A percentile compares a stretch with the other conserved stretches of the same genome.
Evolutionary conservation across 2,888 invertebrate genomes (phyloP).

Genomic region (Eudasyphora cyanicolor): DNA sequence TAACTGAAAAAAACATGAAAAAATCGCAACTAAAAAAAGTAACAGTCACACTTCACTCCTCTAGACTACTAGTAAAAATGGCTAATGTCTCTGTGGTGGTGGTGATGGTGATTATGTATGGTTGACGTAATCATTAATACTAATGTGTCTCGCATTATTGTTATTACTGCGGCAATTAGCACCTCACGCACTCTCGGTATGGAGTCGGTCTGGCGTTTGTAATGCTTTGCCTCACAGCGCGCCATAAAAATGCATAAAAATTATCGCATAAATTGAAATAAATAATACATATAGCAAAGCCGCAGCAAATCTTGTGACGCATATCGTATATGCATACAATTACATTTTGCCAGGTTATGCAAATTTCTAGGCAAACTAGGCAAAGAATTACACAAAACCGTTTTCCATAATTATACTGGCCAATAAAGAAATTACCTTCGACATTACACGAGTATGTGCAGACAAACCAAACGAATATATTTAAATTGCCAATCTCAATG

Average conservation of each 20-base stretch:
- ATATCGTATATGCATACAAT: background rate
- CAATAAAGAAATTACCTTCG: constrained; percentile 7
- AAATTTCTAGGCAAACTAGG: background rate
- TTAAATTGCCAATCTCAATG: background rate
- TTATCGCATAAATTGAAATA: constrained; percentile 24
- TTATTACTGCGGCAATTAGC: constrained; percentile 64
- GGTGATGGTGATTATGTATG: background rate
- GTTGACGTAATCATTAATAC: constrained; percentile 64
- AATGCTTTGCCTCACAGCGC: background rate
- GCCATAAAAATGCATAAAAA: constrained; percentile 14
- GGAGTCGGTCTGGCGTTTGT: background rate
- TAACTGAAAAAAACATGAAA: constrained; percentile 11
- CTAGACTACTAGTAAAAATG: background rate
- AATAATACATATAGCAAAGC: background rate
- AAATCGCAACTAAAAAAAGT: background rate
- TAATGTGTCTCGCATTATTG: constrained; percentile 61
- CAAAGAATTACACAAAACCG: background rate
- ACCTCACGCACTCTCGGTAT: constrained; percentile 60
- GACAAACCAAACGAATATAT: background rate
- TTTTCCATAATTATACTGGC: constrained; percentile 8
- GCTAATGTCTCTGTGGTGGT: background rate
- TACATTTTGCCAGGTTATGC: constrained; percentile 1
- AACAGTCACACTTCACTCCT: constrained; percentile 37
- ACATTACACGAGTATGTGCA: too few species aligned
- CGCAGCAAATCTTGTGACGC: background rate